Conservation (phyloP, 1,140 invertebrate genomes). For the Macrocentrus cingulum region DNA sequence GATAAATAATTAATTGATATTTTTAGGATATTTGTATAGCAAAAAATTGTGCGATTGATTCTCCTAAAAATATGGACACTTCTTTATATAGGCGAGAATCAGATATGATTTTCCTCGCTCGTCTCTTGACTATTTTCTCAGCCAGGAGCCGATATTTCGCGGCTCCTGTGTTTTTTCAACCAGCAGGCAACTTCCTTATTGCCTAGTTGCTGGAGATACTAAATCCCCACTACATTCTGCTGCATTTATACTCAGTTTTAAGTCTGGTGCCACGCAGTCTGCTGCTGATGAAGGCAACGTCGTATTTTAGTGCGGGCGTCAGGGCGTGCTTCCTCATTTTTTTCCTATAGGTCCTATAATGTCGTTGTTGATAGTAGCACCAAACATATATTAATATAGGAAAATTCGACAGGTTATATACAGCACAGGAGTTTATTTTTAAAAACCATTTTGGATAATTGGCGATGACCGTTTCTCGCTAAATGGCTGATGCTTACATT, state of each 20-base stretch:
- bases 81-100: background rate
- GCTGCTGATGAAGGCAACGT: too few species aligned
- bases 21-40: too few species aligned
- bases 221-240: constrained; percentile 25
- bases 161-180: constrained; percentile 54
- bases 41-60: too few species aligned
- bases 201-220: constrained; percentile 34
- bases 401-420: too few species aligned
- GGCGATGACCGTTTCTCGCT: constrained; percentile 52
- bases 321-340: constrained; percentile 8
- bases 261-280: constrained; percentile 56
- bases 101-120: background rate
- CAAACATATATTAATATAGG: too few species aligned
- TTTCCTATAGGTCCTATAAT: background rate
- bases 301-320: constrained; percentile 36
- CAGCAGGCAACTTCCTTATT: constrained; percentile 55
- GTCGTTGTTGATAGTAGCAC: too few species aligned
- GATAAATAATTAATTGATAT: too few species aligned
- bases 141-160: constrained; percentile 49
- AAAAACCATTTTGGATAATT: too few species aligned
- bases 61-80: too few species aligned
- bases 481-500: constrained; percentile 57
- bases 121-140: constrained; percentile 49
- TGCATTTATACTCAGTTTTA: too few species aligned
- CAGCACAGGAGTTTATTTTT: too few species aligned